A percentile compares a stretch with the other conserved stretches of the same genome.
Conservation (phyloP, 2,797 vertebrate species). For the Falco peregrinus region DNA sequence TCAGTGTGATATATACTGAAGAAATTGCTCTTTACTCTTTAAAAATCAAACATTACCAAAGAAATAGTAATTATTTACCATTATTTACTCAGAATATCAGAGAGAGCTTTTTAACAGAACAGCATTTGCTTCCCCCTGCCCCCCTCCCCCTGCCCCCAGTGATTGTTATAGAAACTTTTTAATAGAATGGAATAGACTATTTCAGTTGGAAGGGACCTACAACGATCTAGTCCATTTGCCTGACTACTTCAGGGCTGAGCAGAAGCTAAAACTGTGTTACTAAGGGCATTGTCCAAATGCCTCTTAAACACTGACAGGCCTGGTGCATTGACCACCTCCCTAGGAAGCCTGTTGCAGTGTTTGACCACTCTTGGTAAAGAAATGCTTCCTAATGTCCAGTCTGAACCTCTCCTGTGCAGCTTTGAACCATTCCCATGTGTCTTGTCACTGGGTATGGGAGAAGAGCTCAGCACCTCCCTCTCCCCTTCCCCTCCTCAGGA, state of each 20-base stretch:
- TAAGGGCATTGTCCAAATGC: background rate
- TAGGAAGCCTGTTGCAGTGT: background rate
- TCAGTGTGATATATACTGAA: background rate
- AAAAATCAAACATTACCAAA: background rate
- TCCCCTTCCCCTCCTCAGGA: background rate
- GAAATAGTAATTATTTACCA: background rate
- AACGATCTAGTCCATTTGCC: too few species aligned
- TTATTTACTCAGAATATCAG: background rate
- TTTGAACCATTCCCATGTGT: background rate
- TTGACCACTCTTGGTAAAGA: background rate
- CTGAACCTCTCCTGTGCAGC: background rate
- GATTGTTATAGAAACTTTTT: background rate
- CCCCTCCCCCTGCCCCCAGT: too few species aligned
- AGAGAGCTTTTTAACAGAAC: background rate
- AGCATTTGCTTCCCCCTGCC: background rate
- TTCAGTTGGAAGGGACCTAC: too few species aligned
- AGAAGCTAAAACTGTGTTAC: too few species aligned
- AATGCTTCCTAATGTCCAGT: background rate
- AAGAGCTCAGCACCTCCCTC: background rate
- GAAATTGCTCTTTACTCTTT: background rate
- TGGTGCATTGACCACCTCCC: background rate
- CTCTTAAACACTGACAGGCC: background rate
- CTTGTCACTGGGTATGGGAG: background rate
- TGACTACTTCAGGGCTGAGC: too few species aligned
- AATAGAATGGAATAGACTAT: background rate